Base-by-base conservation (phyloP, 1,140 invertebrate species). In the Sinella curviseta region DNA sequence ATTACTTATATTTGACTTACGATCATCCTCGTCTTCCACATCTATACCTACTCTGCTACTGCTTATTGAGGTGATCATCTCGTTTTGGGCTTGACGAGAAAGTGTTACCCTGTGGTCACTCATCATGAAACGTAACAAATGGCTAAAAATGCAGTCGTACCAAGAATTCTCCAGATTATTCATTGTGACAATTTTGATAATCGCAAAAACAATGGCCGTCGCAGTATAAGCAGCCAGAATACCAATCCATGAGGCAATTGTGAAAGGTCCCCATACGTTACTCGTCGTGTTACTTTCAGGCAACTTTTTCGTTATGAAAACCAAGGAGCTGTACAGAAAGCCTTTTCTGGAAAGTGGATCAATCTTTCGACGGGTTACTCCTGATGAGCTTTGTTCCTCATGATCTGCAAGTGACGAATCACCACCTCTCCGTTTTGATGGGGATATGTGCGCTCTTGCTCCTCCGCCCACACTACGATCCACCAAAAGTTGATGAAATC, bases 81-180 rank as follows among this genome's bases (percentile, higher is more conserved):
- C n/a, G n/a, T n/a, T n/a, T n/a, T n/a, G n/a, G n/a, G n/a, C n/a
- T n/a, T n/a, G n/a, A n/a, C n/a, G n/a, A n/a, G n/a, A n/a, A n/a
- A n/a, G 39, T 17, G 17, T 8, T 48, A 31, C 4, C 24, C 73
- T 60, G 4, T 73, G 34, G 26, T 79, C 67, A 33, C 2, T 81
- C n/a, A n/a, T 31, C n/a, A 82, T 57, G 1, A 82, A 28, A 3
- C 77, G 36, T 8, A 79, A 28, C 0, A 82, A 26, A 30, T 82
- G 76, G 24, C 78, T 78, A 0, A 82, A 34, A 28, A 82, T 57
- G 24, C 73, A 82, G 24, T 80, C 77, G 31, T 82, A 76, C 78
- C 76, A 82, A 14, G 81, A 81, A 17, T 77, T 35, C 24, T 79
- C 78, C 4, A 65, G 36, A 70, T 77, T 77, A 12, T 30, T 80